These are phyloP conservation scores for Phycodurus eques DNA, from an alignment of 2,113 vertebrate genomes.

Conservation along the genomic window DNA sequence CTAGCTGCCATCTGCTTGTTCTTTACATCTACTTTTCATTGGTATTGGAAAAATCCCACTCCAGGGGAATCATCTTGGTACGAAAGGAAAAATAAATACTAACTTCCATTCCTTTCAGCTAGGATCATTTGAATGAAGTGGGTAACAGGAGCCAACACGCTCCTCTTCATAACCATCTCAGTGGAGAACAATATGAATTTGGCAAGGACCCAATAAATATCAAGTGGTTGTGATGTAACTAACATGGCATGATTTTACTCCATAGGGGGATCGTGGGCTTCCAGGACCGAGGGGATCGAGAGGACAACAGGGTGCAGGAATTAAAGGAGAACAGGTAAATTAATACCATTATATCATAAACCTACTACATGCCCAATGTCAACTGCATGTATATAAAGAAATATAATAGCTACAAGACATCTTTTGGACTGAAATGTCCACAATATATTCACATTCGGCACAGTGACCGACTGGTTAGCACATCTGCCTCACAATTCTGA, in stretches of 20 bases:
- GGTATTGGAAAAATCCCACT: background rate
- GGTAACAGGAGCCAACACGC: slow-evolving; percentile 43
- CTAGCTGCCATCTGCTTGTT: background rate
- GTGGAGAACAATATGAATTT: slow-evolving; percentile 48
- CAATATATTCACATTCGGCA: slow-evolving; percentile 1
- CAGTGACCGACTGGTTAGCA: no score
- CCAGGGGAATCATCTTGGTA: background rate
- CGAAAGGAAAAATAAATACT: slow-evolving; percentile 9
- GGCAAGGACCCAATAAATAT: slow-evolving; percentile 34
- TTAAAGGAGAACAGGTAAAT: slow-evolving; percentile 87
- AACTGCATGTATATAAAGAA: background rate
- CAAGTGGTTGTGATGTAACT: slow-evolving; percentile 24
- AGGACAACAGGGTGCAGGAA: slow-evolving; percentile 80
- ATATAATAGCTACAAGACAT: background rate
- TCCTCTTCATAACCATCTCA: slow-evolving; percentile 1
- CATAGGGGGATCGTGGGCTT: slow-evolving; percentile 82
- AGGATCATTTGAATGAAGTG: slow-evolving; percentile 23
- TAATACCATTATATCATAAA: slow-evolving; percentile 4
- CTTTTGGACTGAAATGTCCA: slow-evolving; percentile 30
- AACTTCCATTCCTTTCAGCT: slow-evolving; percentile 24
- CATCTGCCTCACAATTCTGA: no score
- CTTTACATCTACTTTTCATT: background rate
- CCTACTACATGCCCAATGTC: background rate
- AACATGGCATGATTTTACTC: slow-evolving; percentile 48
- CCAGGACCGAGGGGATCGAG: slow-evolving; percentile 78